Conservation (phyloP, 2,113 vertebrate species). For the Pogona vitticeps region DNA sequence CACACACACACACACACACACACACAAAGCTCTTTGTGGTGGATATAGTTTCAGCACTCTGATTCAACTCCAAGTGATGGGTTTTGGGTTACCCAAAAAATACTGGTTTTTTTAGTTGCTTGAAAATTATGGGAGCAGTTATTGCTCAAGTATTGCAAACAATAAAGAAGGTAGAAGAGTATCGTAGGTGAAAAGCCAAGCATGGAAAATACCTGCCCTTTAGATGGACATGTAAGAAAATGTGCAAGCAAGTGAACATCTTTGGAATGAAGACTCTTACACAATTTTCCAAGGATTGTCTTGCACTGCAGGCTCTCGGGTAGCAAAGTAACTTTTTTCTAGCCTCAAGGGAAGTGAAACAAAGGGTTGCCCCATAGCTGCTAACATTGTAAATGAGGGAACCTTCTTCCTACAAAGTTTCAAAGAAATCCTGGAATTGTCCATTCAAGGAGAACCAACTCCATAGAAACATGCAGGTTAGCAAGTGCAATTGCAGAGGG, state of each 20-base stretch:
- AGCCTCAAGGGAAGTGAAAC: background rate
- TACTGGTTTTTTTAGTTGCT: constrained; percentile 6
- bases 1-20: too few species aligned
- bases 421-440: background rate
- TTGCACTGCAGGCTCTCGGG: background rate
- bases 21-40: constrained; percentile 20
- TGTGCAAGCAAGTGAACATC: background rate
- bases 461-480: background rate
- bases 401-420: background rate
- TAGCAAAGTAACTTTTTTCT: background rate
- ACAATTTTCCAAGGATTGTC: background rate
- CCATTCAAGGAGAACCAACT: background rate
- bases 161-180: constrained; percentile 15
- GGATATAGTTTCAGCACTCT: constrained; percentile 30
- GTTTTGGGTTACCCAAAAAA: constrained; percentile 39
- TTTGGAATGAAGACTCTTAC: background rate
- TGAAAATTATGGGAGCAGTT: constrained; percentile 8
- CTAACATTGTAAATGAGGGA: background rate
- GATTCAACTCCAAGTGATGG: constrained; percentile 32
- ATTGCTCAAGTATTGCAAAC: constrained; percentile 30
- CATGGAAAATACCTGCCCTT: constrained; percentile 17
- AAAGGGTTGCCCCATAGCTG: background rate
- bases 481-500: background rate
- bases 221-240: background rate
- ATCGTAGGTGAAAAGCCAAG: background rate